Evolutionary conservation across 2,888 invertebrate species (phyloP).

Genomic region (Elegia similella): DNA sequence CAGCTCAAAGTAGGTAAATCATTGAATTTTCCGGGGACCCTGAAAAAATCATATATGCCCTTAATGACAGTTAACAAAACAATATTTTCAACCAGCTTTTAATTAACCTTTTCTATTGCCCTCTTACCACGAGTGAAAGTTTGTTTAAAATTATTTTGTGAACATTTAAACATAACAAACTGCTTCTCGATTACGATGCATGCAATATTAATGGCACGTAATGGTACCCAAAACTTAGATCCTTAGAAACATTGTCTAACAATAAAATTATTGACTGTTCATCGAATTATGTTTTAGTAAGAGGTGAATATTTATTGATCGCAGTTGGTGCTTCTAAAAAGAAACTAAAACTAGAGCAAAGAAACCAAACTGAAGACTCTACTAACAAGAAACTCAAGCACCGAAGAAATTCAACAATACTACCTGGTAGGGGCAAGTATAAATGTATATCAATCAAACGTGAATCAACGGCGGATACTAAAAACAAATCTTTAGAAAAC

Average conservation of each 20-base stretch:
- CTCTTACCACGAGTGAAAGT: no score
- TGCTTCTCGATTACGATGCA: no score
- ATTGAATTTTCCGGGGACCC: no score
- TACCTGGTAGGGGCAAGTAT: neutral
- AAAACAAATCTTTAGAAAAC: no score
- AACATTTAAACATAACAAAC: no score
- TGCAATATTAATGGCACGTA: neutral
- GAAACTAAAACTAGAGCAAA: neutral
- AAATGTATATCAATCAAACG: neutral
- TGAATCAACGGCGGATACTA: neutral
- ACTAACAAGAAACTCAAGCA: neutral
- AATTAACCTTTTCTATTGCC: neutral
- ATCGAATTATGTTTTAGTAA: neutral
- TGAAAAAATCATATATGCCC: no score
- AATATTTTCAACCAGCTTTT: no score
- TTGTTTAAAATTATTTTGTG: no score
- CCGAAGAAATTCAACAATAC: neutral
- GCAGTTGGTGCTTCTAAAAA: neutral
- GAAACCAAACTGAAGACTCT: neutral
- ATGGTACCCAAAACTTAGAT: neutral
- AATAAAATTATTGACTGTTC: neutral
- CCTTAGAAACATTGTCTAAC: neutral
- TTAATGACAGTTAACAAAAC: no score
- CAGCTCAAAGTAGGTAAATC: no score
- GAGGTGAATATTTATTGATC: neutral